Base-by-base conservation (phyloP, 2,113 vertebrate species). In the Serranochromis macrocephalus region DNA sequence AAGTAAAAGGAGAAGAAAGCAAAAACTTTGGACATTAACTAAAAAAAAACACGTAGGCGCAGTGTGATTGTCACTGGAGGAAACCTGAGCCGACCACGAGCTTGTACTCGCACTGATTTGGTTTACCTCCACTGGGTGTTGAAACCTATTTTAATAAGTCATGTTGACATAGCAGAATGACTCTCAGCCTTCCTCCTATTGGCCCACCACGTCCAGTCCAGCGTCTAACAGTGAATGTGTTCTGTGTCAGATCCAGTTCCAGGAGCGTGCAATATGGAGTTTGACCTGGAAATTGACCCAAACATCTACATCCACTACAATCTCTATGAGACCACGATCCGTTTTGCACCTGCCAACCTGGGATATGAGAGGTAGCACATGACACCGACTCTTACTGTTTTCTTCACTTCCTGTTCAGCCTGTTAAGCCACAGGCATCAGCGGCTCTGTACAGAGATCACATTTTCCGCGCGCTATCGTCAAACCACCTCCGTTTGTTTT, bases 201-300 rank as follows among this genome's bases (percentile, higher is more conserved):
- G 13, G 19, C 11, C 33, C 9, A 38, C 31, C n/a, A 16, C 14
- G 16, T 16, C 42, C 51, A 6, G 57, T n/a, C 2, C 17, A 53
- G 12, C 40, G 7, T 31, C 79, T 80, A 2, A 42, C 51, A 19
- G 38, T 42, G 3, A 54, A 61, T 61, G 33, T 83, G 24, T 29
- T 49, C 58, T 92, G 11, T 91, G 57, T 82, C 85, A 99, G 99
- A 99, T 94, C 99, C 99, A 5, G 88, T 99, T 54, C 99, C 99
- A 61, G 99, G 99, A 83, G 98, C 96, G 17, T 99, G 99, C 91
- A 99, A 98, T 94, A 92, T 96, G 17, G 98, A 97, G 89, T 98
- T 96, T 92, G 95, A 97, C 81, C 94, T 99, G 94, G 96, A 97
- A 49, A 95, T 96, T 5, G 98, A 99, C 92, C 97, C 98, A 9